These are phyloP conservation scores for Antechinus flavipes DNA, from an alignment of 2,113 vertebrate genomes.

Conservation along the genomic window DNA sequence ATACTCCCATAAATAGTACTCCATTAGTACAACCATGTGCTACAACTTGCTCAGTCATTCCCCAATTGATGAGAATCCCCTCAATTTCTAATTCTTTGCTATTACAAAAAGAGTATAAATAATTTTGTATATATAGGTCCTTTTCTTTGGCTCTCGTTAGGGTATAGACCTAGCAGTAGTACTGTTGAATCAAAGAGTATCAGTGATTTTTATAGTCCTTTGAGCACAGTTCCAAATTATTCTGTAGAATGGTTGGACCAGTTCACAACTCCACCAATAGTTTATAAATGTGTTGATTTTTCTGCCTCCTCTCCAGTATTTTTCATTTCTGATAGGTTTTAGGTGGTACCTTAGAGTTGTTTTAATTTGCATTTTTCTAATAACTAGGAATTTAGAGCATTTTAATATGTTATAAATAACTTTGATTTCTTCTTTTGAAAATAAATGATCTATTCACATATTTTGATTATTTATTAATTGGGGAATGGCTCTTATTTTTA, in stretches of 20 bases:
- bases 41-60: too few relatives aligned
- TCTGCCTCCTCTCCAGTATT: not conserved
- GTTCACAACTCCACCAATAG: not conserved
- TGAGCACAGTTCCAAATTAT: not conserved
- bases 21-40: too few relatives aligned
- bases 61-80: too few relatives aligned
- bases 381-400: too few relatives aligned
- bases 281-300: not conserved
- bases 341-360: not conserved
- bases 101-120: too few relatives aligned
- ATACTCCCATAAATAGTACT: too few relatives aligned
- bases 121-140: too few relatives aligned
- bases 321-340: not conserved
- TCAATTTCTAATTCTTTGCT: too few relatives aligned
- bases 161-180: not conserved
- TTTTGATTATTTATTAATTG: not conserved
- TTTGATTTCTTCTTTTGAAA: too few relatives aligned
- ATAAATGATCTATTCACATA: too few relatives aligned
- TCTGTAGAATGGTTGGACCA: not conserved
- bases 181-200: not conserved
- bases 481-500: not conserved
- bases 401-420: too few relatives aligned
- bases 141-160: not conserved
- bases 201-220: not conserved
- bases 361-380: not conserved